Percentiles rank a stretch among this genome's conserved stretches.
These are phyloP conservation scores for Drosophila ohnishii DNA, from an alignment of 1,140 invertebrate species.

Conservation along the genomic window DNA sequence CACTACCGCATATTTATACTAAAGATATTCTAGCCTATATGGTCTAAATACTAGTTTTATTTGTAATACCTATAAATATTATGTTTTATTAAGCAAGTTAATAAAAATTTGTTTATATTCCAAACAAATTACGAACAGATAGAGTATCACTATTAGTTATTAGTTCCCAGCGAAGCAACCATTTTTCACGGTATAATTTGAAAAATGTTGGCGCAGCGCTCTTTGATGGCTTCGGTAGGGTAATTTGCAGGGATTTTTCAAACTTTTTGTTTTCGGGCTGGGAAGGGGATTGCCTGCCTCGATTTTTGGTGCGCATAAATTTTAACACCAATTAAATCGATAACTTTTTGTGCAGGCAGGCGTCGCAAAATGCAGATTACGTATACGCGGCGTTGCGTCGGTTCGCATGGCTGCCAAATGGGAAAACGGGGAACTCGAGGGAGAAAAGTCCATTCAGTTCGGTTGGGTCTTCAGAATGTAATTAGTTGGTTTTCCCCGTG, in stretches of 20 bases:
- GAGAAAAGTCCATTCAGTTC: conserved; percentile 11
- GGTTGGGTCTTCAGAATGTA: conserved; percentile 43
- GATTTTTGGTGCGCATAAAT: conserved; percentile 50
- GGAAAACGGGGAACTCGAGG: neutral
- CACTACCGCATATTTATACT: neutral
- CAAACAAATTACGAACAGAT: too few species aligned
- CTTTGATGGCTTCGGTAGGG: conserved; percentile 22
- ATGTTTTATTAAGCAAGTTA: too few species aligned
- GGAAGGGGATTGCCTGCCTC: neutral
- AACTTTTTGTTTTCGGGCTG: conserved; percentile 16
- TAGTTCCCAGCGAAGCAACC: neutral
- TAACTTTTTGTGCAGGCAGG: conserved; percentile 48
- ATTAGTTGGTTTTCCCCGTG: conserved; percentile 24
- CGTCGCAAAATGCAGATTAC: conserved; percentile 49
- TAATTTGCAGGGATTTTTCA: conserved; percentile 25
- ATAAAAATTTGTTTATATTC: too few species aligned
- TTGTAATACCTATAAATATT: too few species aligned
- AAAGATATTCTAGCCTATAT: too few species aligned
- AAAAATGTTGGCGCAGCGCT: conserved; percentile 51
- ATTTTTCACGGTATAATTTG: conserved; percentile 27
- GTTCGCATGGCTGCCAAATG: conserved; percentile 25
- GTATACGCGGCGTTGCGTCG: conserved; percentile 53
- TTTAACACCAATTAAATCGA: conserved; percentile 62
- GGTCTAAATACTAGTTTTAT: too few species aligned
- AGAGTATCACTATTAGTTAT: neutral